Evolutionary conservation across 2,113 vertebrate species (phyloP).

Genomic region (Ciconia boyciana): DNA sequence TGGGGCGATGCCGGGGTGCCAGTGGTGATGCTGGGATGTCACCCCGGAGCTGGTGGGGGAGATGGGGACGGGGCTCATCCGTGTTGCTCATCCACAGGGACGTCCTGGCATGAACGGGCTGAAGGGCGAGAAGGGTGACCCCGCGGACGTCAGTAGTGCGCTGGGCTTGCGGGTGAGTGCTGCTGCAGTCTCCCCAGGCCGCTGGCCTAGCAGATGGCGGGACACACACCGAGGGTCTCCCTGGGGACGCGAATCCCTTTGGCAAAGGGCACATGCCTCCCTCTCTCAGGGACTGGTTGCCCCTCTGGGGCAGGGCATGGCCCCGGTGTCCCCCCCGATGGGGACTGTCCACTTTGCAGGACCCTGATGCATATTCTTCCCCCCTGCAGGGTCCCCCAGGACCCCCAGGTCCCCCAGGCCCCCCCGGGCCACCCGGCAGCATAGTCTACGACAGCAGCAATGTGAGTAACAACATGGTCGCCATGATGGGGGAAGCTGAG

Average conservation of each 20-base stretch:
- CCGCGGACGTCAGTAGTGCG: constrained; percentile 13
- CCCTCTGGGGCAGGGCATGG: not conserved
- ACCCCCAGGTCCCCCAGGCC: constrained; percentile 77
- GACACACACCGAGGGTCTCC: rapidly evolving
- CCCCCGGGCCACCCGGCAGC: constrained; percentile 66
- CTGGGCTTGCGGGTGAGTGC: constrained; percentile 76
- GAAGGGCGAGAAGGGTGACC: constrained; percentile 90
- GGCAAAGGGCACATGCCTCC: not conserved
- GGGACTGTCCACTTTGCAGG: not conserved
- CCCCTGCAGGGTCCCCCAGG: constrained; percentile 71
- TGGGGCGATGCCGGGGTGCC: not conserved
- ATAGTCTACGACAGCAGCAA: constrained; percentile 33
- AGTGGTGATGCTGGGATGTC: not conserved
- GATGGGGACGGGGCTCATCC: rapidly evolving
- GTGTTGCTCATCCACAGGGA: constrained; percentile 71
- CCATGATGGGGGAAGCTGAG: not conserved
- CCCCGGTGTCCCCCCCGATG: rapidly evolving
- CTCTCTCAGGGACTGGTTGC: not conserved
- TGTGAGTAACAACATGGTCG: not conserved
- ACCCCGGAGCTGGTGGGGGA: not conserved
- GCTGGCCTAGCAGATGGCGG: not conserved
- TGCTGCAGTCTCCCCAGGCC: rapidly evolving
- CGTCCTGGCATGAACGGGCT: constrained; percentile 90
- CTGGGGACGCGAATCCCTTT: not conserved
- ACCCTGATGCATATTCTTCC: not conserved